Conservation (phyloP, 2,888 invertebrate species). For the Drosophila affinis region DNA sequence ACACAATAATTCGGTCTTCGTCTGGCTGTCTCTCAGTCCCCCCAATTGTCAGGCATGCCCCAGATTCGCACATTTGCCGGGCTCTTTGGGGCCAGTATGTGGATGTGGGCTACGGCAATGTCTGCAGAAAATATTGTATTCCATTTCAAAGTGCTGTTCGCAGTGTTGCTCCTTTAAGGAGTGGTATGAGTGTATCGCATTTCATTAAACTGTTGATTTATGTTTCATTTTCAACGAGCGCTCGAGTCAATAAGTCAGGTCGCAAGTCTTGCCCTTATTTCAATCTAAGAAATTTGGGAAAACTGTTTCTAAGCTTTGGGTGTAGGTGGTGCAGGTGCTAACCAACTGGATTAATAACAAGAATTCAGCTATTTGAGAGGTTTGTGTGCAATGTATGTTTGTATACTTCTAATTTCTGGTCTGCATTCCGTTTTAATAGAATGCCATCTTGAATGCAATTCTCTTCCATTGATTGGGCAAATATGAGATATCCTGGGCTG, state of each 20-base stretch:
- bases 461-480: no score
- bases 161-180: not conserved
- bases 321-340: no score
- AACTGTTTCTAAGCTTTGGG: not conserved
- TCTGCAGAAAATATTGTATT: no score
- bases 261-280: not conserved
- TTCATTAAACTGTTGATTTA: not conserved
- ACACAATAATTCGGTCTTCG: conserved; percentile 33
- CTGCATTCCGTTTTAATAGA: no score
- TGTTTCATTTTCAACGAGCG: not conserved
- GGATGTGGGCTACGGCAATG: no score
- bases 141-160: not conserved
- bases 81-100: conserved; percentile 11
- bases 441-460: no score
- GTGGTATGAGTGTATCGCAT: not conserved
- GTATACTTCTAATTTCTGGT: no score
- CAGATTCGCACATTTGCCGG: conserved; percentile 14
- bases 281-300: not conserved
- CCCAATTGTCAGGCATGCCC: conserved; percentile 8
- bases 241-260: no score
- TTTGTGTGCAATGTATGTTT: no score
- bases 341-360: not conserved
- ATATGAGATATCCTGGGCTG: no score
- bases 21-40: not conserved
- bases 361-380: not conserved